A percentile compares a stretch with the other conserved stretches of the same genome.
Evolutionary conservation across 2,113 vertebrate genomes (phyloP).

Genomic region (Dissostichus mawsoni): DNA sequence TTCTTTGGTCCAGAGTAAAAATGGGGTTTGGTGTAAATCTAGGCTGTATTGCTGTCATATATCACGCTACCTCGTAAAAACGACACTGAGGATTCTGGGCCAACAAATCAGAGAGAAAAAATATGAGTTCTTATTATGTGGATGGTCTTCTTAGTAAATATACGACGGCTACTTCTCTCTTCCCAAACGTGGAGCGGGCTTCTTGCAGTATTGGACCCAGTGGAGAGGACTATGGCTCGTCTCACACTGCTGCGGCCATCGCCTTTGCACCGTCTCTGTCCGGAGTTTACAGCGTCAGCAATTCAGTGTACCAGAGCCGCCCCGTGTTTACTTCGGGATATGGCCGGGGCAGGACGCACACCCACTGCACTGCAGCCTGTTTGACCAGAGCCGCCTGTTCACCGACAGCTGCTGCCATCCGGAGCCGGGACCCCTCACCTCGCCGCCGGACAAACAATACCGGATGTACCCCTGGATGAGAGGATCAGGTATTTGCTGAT

Average conservation of each 20-base stretch:
- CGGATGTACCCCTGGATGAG: constrained; percentile 95
- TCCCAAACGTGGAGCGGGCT: constrained; percentile 90
- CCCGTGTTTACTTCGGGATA: constrained; percentile 85
- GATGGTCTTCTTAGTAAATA: constrained; percentile 96
- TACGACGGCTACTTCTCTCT: constrained; percentile 89
- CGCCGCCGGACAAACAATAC: constrained; percentile 89
- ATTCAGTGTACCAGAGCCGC: constrained; percentile 87
- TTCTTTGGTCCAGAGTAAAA: constrained; percentile 90
- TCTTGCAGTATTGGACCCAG: constrained; percentile 89
- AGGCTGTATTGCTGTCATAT: constrained; percentile 97
- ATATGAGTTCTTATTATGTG: constrained; percentile 98
- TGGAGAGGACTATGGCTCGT: constrained; percentile 88
- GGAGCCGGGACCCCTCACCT: constrained; percentile 87
- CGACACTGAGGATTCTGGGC: constrained; percentile 95
- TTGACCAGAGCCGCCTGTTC: constrained; percentile 92
- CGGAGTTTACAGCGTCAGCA: constrained; percentile 92
- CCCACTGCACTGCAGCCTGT: constrained; percentile 87
- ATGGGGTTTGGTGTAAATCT: constrained; percentile 98
- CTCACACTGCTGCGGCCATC: constrained; percentile 86
- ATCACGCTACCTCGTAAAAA: constrained; percentile 99
- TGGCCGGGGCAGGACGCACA: constrained; percentile 87
- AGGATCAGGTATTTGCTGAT: constrained; percentile 90
- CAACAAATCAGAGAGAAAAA: constrained; percentile 95
- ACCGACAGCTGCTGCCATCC: constrained; percentile 90
- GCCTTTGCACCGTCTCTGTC: constrained; percentile 83